Evolutionary conservation across 2,797 vertebrate species (phyloP).

Genomic region (Loris lydekkerianus): DNA sequence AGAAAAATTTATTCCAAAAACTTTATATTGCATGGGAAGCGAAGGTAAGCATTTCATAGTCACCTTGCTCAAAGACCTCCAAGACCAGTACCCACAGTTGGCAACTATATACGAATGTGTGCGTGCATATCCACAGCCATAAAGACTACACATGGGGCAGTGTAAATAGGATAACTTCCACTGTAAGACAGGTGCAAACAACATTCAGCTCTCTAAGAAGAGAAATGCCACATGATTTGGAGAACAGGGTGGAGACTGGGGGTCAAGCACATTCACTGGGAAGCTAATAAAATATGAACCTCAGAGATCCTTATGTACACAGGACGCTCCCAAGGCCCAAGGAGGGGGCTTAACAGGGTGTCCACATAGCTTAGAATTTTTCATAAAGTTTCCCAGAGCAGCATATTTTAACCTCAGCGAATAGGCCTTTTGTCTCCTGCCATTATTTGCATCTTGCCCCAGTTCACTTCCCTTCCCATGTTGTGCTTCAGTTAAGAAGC

Average conservation of each 20-base stretch:
- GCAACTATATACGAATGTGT: not conserved
- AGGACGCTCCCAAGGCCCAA: not conserved
- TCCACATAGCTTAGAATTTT: not conserved
- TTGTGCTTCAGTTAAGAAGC: not conserved
- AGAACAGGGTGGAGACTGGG: not conserved
- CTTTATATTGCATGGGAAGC: not conserved
- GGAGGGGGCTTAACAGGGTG: not conserved
- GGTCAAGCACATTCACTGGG: not conserved
- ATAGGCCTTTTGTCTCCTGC: not conserved
- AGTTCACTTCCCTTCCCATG: not conserved
- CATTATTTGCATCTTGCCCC: not conserved
- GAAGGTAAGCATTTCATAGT: constrained; percentile 4
- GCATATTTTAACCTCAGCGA: not conserved
- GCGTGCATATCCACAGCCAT: not conserved
- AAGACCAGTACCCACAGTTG: not conserved
- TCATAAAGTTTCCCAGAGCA: not conserved
- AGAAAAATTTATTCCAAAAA: not conserved
- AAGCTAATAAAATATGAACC: not conserved
- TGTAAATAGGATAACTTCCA: not conserved
- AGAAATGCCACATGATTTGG: not conserved
- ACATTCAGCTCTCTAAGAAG: not conserved
- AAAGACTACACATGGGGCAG: not conserved
- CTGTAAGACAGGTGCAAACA: not conserved
- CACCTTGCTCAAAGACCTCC: not conserved
- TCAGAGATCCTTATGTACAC: not conserved